phyloP scores from a whole-genome alignment of 2,888 invertebrate species.

The Dryocosmus kuriphilus region DNA sequence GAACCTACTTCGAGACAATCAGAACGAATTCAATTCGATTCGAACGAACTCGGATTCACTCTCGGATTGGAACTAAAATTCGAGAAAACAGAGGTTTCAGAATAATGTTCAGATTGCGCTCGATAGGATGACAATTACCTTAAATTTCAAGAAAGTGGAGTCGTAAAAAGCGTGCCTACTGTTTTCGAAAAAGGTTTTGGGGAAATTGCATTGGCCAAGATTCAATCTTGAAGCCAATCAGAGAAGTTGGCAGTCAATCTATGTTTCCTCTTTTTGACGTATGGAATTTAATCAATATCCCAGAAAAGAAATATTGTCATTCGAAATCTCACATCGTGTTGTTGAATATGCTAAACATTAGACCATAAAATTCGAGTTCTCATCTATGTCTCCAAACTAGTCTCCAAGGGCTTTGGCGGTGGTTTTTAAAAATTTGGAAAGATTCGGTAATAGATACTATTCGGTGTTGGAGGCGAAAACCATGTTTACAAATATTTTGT shows the following conservation, averaged over 20 bases:
- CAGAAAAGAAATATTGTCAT: background rate
- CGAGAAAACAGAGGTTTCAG: too few relatives aligned
- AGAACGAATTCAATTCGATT: too few relatives aligned
- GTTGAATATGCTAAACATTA: background rate
- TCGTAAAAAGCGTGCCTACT: background rate
- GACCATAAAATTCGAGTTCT: background rate
- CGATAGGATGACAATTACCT: background rate
- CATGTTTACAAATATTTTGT: constrained; percentile 66
- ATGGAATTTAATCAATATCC: background rate
- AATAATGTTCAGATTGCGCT: too few relatives aligned
- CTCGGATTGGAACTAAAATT: too few relatives aligned
- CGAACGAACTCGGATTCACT: too few relatives aligned
- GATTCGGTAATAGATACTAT: background rate
- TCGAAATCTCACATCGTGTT: background rate
- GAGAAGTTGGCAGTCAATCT: background rate
- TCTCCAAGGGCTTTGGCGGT: background rate
- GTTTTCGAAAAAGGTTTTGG: constrained; percentile 12
- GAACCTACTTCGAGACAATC: too few relatives aligned
- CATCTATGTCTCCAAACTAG: too few relatives aligned
- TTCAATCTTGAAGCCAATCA: background rate
- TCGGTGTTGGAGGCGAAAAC: constrained; percentile 31
- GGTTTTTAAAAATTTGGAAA: background rate
- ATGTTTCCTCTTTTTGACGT: background rate
- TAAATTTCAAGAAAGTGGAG: constrained; percentile 5
- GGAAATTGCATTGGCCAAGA: background rate